These are phyloP conservation scores for Rafetus swinhoei DNA, from an alignment of 2,113 vertebrate genomes.

Conservation along the genomic window DNA sequence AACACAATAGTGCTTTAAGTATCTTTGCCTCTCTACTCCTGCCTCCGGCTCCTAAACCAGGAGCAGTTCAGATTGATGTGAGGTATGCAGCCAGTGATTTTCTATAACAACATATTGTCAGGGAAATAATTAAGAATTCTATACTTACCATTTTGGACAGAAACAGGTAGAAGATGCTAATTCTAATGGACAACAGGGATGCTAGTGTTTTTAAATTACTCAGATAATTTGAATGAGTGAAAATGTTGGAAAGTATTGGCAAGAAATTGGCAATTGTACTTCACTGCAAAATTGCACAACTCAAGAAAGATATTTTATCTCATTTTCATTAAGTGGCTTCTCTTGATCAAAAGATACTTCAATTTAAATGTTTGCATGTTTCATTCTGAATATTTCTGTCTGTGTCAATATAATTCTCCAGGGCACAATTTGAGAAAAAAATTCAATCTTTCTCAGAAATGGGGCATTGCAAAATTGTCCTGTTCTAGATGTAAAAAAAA, in stretches of 20 bases:
- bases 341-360: background rate
- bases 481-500: background rate
- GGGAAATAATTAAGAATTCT: background rate
- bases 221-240: background rate
- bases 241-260: background rate
- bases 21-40: background rate
- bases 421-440: background rate
- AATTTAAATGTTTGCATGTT: background rate
- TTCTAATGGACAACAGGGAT: background rate
- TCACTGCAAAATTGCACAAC: background rate
- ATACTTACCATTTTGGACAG: rapidly evolving
- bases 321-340: rapidly evolving
- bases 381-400: background rate
- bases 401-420: background rate
- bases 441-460: background rate
- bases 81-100: too few relatives aligned
- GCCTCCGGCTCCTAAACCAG: background rate
- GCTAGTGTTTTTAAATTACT: background rate
- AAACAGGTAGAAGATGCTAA: background rate
- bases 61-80: background rate
- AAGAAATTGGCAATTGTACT: background rate
- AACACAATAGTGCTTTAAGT: background rate
- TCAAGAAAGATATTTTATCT: background rate
- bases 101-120: background rate
- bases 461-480: background rate